Conservation (phyloP, 2,797 vertebrate species). For the Calcarius lapponicus region DNA sequence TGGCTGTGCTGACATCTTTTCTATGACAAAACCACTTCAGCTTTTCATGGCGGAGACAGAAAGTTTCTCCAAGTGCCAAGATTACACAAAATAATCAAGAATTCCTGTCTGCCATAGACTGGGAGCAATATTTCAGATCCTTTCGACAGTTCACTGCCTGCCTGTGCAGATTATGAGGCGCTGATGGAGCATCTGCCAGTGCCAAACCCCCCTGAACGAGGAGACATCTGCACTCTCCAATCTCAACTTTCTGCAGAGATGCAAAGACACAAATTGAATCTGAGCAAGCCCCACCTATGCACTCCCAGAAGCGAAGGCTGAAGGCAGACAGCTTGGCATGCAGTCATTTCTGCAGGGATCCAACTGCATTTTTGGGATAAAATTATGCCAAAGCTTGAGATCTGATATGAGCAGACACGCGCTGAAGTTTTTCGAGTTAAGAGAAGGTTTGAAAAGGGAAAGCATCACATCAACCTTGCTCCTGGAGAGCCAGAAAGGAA, state of each 20-base stretch:
- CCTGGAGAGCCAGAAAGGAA: background rate
- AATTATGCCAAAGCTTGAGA: background rate
- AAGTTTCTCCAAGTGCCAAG: conserved; percentile 3
- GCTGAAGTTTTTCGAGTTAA: background rate
- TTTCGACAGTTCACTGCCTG: background rate
- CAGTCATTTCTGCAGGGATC: background rate
- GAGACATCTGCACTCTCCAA: conserved; percentile 8
- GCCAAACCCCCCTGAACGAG: background rate
- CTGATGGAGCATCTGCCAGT: background rate
- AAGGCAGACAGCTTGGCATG: background rate
- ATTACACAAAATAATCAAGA: background rate
- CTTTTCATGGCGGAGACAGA: background rate
- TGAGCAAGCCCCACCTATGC: conserved; percentile 16
- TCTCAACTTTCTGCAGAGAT: background rate
- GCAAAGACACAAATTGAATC: background rate
- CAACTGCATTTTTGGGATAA: background rate
- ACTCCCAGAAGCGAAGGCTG: background rate
- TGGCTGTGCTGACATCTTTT: background rate
- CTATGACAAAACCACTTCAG: background rate
- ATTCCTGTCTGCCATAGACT: background rate
- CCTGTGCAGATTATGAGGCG: background rate
- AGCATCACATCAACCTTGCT: background rate
- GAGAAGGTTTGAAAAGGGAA: background rate
- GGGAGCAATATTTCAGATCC: background rate
- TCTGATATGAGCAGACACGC: background rate